Evolutionary conservation across 2,113 vertebrate genomes (phyloP), one percentile per base, ranked within the genome.

Genomic region (Thamnaconus septentrionalis): DNA sequence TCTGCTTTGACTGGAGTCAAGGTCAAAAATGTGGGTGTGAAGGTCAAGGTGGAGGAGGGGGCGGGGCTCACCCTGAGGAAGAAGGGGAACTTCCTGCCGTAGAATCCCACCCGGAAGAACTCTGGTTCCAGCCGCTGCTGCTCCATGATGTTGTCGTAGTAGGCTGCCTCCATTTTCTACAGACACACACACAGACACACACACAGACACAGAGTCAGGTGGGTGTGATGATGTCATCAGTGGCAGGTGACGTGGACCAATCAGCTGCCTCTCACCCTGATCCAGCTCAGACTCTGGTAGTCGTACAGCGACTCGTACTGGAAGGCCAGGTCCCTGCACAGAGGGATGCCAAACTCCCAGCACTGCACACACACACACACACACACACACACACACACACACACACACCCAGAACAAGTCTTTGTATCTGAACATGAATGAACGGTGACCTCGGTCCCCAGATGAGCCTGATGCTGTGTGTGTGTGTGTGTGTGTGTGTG

Each of bases 91-190:
- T 98, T 99, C 64, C 95, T 94, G 62, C 97, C 97, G 39, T 98
- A 98, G 83, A 98, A 98, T 6, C 96, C 97, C 4, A 99, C 94
- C 76, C 96, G 89, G 86, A 99, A 98, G 83, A 99, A 99, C 87
- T 99, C 96, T 0, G 97, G 97, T 67, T 99, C 97, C 62, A 99
- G 89, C 48, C 96, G 92, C 84, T 99, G 96, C 83, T 98, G 97
- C 77, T 99, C 97, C 94, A 98, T 95, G 56, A 99, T 98, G 76
- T 96, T 96, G 81, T 99, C 97, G 0, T 98, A 99, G 82, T 98
- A 99, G 0, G 96, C 95, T 6, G 97, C 97, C 88, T 99, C 97
- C 94, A 96, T 98, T 96, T 99, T 99, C 97, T 99, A 79, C n/a
- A 64, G 42, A 56, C 49, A 71, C 8, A 56, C 41, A 61, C 48